Evolutionary conservation across 2,113 vertebrate species (phyloP), one percentile per base, ranked within the genome.

Genomic region (Chamaetylas fuelleborni): DNA sequence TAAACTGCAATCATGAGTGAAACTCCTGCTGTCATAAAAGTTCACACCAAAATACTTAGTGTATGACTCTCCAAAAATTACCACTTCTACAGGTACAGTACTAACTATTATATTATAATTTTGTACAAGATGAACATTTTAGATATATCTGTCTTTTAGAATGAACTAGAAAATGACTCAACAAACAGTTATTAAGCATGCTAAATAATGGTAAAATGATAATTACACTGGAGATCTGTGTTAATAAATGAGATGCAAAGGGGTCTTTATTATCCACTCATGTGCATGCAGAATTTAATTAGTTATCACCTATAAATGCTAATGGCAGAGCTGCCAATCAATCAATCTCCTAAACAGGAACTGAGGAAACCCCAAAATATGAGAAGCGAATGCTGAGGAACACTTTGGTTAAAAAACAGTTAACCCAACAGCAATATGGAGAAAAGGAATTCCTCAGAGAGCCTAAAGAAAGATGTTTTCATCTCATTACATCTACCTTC

Each of bases 401-500:
- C 81, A 88, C 94, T 88, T 94, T 96, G 97, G 98, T 67, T 88
- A 96, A 91, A 97, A 97, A 98, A 98, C 1, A 96, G 98, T 98
- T 98, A 98, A 98, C 85, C 60, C 92, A 93, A 93, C 80, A 95
- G 95, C 96, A 96, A 86, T 70, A 92, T 54, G 82, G 95, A 97
- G 93, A 95, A 95, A 96, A 97, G 96, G 95, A 97, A 97, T 95
- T 96, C 97, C 97, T 97, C 83, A 5, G 95, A 97, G 97, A 97
- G 92, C 91, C 93, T 96, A 24, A 92, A 96, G 97, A 98, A 96
- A 97, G 97, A 97, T 98, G 97, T 98, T 98, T 98, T 98, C 97
- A 96, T 98, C 98, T 98, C 98, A 98, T 98, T 98, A 98, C 96
- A 96, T 97, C 97, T 98, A 98, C 97, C 97, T 98, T 97, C 97